Evolutionary conservation across 1,140 invertebrate genomes (phyloP).

Genomic region (Drosophila novamexicana): DNA sequence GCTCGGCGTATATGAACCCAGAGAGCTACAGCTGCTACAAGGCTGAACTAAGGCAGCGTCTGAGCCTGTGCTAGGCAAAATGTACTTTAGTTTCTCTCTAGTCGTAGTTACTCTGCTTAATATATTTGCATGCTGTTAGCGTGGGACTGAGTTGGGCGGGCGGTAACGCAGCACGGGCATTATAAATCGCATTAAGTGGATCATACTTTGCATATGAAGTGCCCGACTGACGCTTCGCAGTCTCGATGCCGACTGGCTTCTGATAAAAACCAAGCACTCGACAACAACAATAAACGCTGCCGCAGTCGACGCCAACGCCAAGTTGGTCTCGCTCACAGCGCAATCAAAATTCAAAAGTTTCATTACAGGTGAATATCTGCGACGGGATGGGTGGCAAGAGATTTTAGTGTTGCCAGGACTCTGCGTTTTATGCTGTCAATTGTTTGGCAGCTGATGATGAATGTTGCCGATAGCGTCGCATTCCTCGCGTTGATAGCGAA

Average conservation of each 20-base stretch:
- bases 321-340: slow-evolving; percentile 20
- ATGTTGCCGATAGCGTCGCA: slow-evolving; percentile 71
- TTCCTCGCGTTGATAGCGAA: slow-evolving; percentile 54
- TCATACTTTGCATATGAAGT: slow-evolving; percentile 82
- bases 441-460: slow-evolving; percentile 79
- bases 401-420: slow-evolving; percentile 17
- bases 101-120: slow-evolving; percentile 52
- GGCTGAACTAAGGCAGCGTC: slow-evolving; percentile 1
- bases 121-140: slow-evolving; percentile 61
- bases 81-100: slow-evolving; percentile 48
- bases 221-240: slow-evolving; percentile 28
- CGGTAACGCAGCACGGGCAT: slow-evolving; percentile 35
- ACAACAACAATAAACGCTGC: slow-evolving; percentile 37
- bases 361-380: slow-evolving; percentile 69
- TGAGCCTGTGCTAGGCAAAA: slow-evolving; percentile 1
- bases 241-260: slow-evolving; percentile 27
- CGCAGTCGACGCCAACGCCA: slow-evolving; percentile 2
- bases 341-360: slow-evolving; percentile 83
- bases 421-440: slow-evolving; percentile 66
- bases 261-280: slow-evolving; percentile 70
- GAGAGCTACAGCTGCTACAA: slow-evolving; percentile 37
- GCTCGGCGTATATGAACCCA: slow-evolving; percentile 59
- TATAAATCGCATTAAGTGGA: slow-evolving; percentile 81
- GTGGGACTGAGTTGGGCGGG: not conserved
- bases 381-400: not conserved